These are phyloP conservation scores for Ischnus inquisitorius DNA, from an alignment of 2,888 invertebrate species.

Conservation along the genomic window DNA sequence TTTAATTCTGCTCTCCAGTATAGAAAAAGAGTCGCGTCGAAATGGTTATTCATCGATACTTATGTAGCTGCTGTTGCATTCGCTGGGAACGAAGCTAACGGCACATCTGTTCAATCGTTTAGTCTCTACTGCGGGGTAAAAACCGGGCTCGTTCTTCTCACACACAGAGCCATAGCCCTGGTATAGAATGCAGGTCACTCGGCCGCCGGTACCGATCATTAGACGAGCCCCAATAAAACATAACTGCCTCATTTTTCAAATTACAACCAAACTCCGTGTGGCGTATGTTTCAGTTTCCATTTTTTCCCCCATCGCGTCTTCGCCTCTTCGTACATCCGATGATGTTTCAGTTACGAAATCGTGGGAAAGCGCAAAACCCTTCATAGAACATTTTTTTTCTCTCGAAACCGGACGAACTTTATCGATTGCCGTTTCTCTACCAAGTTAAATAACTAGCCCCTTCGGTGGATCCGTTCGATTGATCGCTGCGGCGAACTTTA, in stretches of 20 bases:
- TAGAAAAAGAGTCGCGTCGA: conserved; percentile 52
- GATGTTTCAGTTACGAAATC: conserved; percentile 50
- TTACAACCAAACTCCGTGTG: conserved; percentile 47
- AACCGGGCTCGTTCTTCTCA: conserved; percentile 53
- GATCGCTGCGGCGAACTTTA: conserved; percentile 45
- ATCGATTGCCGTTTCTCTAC: conserved; percentile 14
- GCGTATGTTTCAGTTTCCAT: conserved; percentile 6
- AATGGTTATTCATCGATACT: conserved; percentile 67
- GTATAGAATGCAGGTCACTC: conserved; percentile 31
- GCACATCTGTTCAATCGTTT: conserved; percentile 69
- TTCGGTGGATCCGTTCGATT: conserved; percentile 10
- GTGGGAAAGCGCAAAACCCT: conserved; percentile 47
- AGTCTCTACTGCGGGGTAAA: conserved; percentile 16
- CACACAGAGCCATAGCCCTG: neutral
- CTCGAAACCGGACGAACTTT: conserved; percentile 20
- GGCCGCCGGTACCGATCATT: conserved; percentile 61
- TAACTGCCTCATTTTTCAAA: conserved; percentile 71
- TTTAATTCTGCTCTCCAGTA: conserved; percentile 44
- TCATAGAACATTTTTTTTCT: conserved; percentile 36
- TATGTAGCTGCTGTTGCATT: conserved; percentile 43
- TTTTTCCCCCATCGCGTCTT: conserved; percentile 2
- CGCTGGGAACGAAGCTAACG: conserved; percentile 49
- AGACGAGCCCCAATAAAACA: conserved; percentile 64
- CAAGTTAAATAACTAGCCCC: conserved; percentile 31
- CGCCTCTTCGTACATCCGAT: conserved; percentile 30